Evolutionary conservation across 30 jellyfish, hydroid and myxozoan genomes (phyloP), one percentile per base, ranked within the genome.

Genomic region (Sanderia malayensis): DNA sequence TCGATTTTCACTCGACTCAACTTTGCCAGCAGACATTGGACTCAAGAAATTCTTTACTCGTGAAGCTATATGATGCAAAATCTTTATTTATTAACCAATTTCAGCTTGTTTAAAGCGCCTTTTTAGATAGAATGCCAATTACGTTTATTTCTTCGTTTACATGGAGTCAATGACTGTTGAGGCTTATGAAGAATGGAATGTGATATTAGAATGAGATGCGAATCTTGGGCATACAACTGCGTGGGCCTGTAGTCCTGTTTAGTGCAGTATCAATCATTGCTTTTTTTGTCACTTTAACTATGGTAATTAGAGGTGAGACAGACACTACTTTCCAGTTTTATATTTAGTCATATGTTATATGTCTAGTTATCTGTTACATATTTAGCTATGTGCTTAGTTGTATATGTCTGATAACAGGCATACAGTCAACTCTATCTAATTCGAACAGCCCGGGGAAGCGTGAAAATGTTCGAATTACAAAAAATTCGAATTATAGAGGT

Each of bases 281-380:
- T 4, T 79, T 79, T 55, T 19, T 67, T 31, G 78, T 67, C 4
- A 66, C 92, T n/a, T 20, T 61, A 57, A 78, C 71, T 2, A 67
- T 79, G 83, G 53, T 79, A 13, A n/a, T 67, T 13, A 79, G 60
- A 70, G 92, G 92, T 79, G 22, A 49, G 83, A 6, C 15, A 15
- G 55, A 8, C 55, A n/a, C n/a, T n/a, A n/a, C n/a, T n/a, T n/a
- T n/a, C n/a, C n/a, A n/a, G n/a, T n/a, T 41, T 6, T 15, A 6
- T 8, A 41, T 41, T 41, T 41, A 6, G 55, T 15, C 11, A 8
- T 41, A 41, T 15, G 55, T 6, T 41, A 41, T 15, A 41, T 41
- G 8, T 8, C 55, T 41, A 6, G 55, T 15, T 8, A 41, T 41
- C 15, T 41, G 32, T 45, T 25, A 46, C 11, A 17, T 1, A 20